Base-by-base conservation (phyloP, 2,888 invertebrate genomes). In the Catocala fraxini region DNA sequence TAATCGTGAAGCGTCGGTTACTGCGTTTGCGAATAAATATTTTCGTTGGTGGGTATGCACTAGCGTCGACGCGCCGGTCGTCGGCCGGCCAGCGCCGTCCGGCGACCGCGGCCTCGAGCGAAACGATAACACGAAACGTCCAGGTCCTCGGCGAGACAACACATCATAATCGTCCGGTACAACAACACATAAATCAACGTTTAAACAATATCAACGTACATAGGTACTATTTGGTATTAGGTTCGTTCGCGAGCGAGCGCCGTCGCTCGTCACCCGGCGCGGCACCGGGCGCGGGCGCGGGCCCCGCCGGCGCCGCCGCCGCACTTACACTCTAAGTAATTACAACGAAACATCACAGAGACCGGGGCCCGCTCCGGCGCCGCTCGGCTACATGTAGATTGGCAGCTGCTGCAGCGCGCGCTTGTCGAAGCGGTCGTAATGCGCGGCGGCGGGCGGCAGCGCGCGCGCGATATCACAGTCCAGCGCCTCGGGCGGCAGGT, bases 361-460 rank as follows among this genome's bases (percentile, higher is more conserved):
- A 84, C 76, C 85, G 88, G 81, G 70, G 74, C 74, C 73, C 74
- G 79, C 77, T 67, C 77, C 80, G 84, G 80, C 79, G 74, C 77
- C 78, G 75, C 77, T 69, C 82, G 85, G 88, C 91, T 92, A 93
- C 93, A 93, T 91, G 92, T 92, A 93, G 88, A 93, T 91, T 60
- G 93, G 93, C 88, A 93, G 91, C 92, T 93, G 93, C 87, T 91
- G 93, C 88, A 93, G 89, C 81, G 92, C 88, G 77, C 93, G 92
- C 89, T 91, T 91, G 90, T 92, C 93, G 86, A 92, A 92, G 85
- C 93, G 93, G 75, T 93, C 93, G 86, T 87, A 91, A 86, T 86
- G 90, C 83, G 83, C 82, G 78, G 83, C 84, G 77, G 87, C 83
- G 70, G 87, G 85, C 79, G 89, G 88, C 85, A 89, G 88, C 84